Conservation (phyloP, 2,113 vertebrate species). For the Rhinopomastus cyanomelas region DNA sequence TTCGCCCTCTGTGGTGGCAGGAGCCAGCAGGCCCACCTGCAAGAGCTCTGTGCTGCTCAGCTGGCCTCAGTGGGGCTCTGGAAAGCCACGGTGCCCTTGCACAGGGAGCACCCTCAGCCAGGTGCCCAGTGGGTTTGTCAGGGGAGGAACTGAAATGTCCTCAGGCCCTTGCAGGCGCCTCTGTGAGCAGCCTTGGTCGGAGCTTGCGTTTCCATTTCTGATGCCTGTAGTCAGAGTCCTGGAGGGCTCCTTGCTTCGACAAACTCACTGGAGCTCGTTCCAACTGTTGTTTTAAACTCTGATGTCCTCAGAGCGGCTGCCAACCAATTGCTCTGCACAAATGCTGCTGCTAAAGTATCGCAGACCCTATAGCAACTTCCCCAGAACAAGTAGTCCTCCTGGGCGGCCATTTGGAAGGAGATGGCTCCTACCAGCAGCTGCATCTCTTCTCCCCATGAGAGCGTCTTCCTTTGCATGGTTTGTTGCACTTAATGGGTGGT, state of each 20-base stretch:
- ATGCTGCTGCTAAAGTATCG: background rate
- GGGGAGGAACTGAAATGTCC: background rate
- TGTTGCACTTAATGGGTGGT: background rate
- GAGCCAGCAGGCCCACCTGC: background rate
- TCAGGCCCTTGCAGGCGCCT: background rate
- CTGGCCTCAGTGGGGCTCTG: background rate
- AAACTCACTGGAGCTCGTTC: background rate
- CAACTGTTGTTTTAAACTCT: background rate
- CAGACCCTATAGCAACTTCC: background rate
- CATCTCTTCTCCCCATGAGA: background rate
- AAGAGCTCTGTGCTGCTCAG: background rate
- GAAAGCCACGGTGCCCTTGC: background rate
- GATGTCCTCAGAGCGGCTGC: background rate
- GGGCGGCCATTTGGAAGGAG: background rate
- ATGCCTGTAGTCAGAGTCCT: background rate
- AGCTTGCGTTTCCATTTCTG: background rate
- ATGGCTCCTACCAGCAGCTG: background rate
- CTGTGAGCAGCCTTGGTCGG: background rate
- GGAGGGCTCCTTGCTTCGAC: background rate
- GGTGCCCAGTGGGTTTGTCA: too few species aligned
- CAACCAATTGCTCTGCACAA: background rate
- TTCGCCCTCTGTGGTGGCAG: background rate
- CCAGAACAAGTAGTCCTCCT: background rate
- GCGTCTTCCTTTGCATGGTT: background rate
- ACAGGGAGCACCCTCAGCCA: too few species aligned